Evolutionary conservation across 2,113 vertebrate genomes (phyloP).

Genomic region (Stegostoma tigrinum): DNA sequence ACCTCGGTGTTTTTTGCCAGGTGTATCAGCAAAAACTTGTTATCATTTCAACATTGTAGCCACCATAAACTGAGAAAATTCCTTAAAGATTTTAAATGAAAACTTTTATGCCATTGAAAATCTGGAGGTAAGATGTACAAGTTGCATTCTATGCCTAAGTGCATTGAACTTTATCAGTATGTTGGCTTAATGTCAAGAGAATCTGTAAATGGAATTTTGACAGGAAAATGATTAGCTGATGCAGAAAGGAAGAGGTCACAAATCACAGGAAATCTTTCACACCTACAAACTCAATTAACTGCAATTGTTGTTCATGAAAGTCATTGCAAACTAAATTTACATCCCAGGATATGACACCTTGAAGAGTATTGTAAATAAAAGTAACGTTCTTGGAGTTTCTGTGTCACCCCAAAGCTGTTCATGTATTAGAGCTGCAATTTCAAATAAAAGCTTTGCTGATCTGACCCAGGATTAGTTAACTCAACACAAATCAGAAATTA

Average conservation of each 20-base stretch:
- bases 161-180: slow-evolving; percentile 56
- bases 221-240: slow-evolving; percentile 53
- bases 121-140: slow-evolving; percentile 49
- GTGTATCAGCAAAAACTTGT: background rate
- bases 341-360: background rate
- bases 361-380: background rate
- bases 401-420: background rate
- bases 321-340: background rate
- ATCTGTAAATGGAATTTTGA: slow-evolving; percentile 53
- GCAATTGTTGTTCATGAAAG: background rate
- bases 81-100: slow-evolving; percentile 38
- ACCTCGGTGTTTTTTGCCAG: background rate
- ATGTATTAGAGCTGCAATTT: background rate
- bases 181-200: slow-evolving; percentile 53
- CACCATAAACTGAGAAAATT: slow-evolving; percentile 14
- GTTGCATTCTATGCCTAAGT: slow-evolving; percentile 55
- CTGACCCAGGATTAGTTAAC: background rate
- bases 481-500: background rate
- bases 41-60: background rate
- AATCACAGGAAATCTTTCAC: slow-evolving; percentile 52
- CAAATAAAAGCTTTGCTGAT: background rate
- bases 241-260: slow-evolving; percentile 44
- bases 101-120: slow-evolving; percentile 47
- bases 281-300: slow-evolving; percentile 39
- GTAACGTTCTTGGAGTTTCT: background rate